These are phyloP conservation scores for Catamblyrhynchus diadema DNA, from an alignment of 2,797 vertebrate genomes.

Conservation along the genomic window DNA sequence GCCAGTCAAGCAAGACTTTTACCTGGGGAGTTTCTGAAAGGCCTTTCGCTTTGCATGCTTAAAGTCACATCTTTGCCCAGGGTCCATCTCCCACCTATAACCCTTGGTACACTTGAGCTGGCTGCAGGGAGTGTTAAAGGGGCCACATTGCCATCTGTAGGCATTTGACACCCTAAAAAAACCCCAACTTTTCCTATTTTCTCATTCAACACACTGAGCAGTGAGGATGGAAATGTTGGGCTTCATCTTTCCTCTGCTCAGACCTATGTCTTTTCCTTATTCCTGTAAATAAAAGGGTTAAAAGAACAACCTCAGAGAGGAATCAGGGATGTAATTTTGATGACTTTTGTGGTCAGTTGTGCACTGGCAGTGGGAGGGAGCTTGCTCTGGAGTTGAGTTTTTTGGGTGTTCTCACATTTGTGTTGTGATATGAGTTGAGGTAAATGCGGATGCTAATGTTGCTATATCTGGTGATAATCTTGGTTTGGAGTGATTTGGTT, in stretches of 20 bases:
- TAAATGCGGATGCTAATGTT: constrained; percentile 17
- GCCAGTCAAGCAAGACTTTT: neutral
- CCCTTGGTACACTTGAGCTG: neutral
- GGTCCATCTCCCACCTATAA: neutral
- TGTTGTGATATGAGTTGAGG: constrained; percentile 25
- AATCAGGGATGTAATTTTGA: neutral
- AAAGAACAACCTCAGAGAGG: neutral
- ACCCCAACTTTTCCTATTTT: neutral
- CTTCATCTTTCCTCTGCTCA: neutral
- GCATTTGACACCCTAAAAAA: neutral
- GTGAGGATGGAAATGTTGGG: neutral
- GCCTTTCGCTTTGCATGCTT: neutral
- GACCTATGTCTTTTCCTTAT: neutral
- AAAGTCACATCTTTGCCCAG: neutral
- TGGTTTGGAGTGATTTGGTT: constrained; percentile 14
- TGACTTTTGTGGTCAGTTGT: neutral
- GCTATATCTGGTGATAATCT: constrained; percentile 38
- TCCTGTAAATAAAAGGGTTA: neutral
- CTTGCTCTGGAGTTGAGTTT: neutral
- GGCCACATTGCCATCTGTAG: neutral
- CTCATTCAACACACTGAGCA: neutral
- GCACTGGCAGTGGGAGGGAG: neutral
- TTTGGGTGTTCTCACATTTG: constrained; percentile 13
- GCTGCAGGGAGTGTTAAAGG: neutral
- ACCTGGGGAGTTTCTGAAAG: neutral